Evolutionary conservation across 2,888 invertebrate species (phyloP).

Genomic region (Brassicogethes aeneus): DNA sequence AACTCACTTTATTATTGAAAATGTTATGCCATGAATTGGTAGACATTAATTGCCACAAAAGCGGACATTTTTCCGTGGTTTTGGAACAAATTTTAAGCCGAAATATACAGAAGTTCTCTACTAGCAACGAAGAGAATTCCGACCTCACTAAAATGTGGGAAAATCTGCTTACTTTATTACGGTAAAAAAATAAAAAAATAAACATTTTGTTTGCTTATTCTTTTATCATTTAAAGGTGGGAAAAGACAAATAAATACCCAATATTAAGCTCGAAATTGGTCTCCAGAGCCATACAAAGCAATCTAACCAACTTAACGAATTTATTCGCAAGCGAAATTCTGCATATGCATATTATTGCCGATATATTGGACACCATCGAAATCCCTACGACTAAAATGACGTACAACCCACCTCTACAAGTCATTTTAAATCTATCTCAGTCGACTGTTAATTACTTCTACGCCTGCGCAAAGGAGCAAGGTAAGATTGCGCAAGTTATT

Average conservation of each 20-base stretch:
- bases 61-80: conserved; percentile 41
- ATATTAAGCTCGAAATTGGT: conserved; percentile 40
- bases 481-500: too few species aligned
- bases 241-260: conserved; percentile 43
- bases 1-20: conserved; percentile 52
- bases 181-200: too few species aligned
- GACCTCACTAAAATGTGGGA: conserved; percentile 34
- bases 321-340: conserved; percentile 35
- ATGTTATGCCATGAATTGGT: conserved; percentile 52
- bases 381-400: conserved; percentile 43
- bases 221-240: too few species aligned
- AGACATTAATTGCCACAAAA: conserved; percentile 34
- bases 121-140: conserved; percentile 22
- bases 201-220: too few species aligned
- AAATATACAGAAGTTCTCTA: conserved; percentile 26
- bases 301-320: conserved; percentile 42
- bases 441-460: conserved; percentile 71
- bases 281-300: conserved; percentile 41
- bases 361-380: conserved; percentile 57
- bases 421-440: conserved; percentile 58
- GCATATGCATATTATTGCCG: conserved; percentile 47
- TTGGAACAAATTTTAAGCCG: conserved; percentile 35
- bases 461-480: conserved; percentile 57
- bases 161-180: conserved; percentile 33
- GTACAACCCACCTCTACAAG: conserved; percentile 53